phyloP scores from a whole-genome alignment of 2,113 vertebrate species.

The Tonatia bakeri region DNA sequence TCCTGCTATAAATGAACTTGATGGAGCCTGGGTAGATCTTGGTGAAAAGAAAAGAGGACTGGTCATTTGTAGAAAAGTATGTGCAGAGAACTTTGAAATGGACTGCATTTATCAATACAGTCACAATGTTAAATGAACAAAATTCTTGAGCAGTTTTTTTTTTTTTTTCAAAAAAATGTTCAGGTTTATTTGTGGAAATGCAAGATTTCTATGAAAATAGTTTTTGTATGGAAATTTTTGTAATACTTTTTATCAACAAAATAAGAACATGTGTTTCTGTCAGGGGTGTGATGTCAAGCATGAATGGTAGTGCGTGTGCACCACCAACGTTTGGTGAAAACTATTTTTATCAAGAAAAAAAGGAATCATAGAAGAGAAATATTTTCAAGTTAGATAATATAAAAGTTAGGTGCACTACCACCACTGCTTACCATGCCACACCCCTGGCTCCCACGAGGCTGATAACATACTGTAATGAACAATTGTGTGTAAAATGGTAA shows the following conservation, averaged over 20 bases:
- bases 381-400: constrained; percentile 96
- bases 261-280: constrained; percentile 84
- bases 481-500: constrained; percentile 94
- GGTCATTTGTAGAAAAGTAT: constrained; percentile 74
- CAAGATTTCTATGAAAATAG: constrained; percentile 98
- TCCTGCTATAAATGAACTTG: constrained; percentile 77
- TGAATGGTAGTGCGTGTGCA: constrained; percentile 87
- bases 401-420: constrained; percentile 87
- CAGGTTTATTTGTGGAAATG: constrained; percentile 97
- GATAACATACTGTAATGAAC: constrained; percentile 89
- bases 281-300: constrained; percentile 87
- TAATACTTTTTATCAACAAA: constrained; percentile 99
- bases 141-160: constrained; percentile 89
- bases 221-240: constrained; percentile 99
- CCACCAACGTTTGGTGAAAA: constrained; percentile 92
- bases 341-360: constrained; percentile 97
- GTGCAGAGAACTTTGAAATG: constrained; percentile 78
- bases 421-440: constrained; percentile 88
- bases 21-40: constrained; percentile 78
- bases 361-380: constrained; percentile 95
- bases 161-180: constrained; percentile 89
- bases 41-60: constrained; percentile 68
- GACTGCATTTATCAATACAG: constrained; percentile 86
- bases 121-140: constrained; percentile 84
- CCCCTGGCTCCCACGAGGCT: constrained; percentile 87